Percentiles rank a stretch among this genome's conserved stretches.
These are phyloP conservation scores for Ommatoiulus sabulosus DNA, from an alignment of 2,888 invertebrate genomes.

Conservation along the genomic window DNA sequence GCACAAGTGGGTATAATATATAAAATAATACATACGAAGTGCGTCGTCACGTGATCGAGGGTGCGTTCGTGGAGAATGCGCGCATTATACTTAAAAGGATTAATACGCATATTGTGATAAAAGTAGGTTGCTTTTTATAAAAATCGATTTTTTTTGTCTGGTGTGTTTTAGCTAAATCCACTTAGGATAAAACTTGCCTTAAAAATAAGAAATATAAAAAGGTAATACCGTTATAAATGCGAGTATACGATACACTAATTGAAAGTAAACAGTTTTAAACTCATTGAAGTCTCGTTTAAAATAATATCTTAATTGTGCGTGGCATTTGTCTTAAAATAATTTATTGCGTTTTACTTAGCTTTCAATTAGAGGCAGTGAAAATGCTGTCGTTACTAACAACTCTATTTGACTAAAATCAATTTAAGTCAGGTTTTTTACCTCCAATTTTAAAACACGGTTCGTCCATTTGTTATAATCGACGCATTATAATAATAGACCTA, in stretches of 20 bases:
- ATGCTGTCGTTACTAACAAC: neutral
- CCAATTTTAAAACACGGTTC: neutral
- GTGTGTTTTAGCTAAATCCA: neutral
- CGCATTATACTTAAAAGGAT: neutral
- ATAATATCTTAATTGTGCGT: neutral
- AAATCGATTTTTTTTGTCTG: neutral
- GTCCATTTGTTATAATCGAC: conserved; percentile 30
- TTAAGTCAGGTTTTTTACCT: neutral
- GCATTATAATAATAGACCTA: neutral
- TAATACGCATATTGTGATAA: neutral
- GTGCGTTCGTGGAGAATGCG: too few relatives aligned
- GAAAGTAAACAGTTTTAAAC: neutral
- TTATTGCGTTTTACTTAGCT: neutral
- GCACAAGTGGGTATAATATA: too few relatives aligned
- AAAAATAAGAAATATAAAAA: neutral
- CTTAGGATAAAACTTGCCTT: neutral
- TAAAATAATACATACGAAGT: too few relatives aligned
- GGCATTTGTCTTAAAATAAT: neutral
- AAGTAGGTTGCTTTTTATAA: neutral
- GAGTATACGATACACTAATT: neutral
- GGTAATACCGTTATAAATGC: neutral
- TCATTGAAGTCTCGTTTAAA: neutral
- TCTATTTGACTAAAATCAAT: neutral
- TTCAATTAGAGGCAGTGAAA: neutral
- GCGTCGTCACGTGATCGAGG: too few relatives aligned